Evolutionary conservation across 2,113 vertebrate species (phyloP), one percentile per base, ranked within the genome.

Genomic region (Galbula dea): DNA sequence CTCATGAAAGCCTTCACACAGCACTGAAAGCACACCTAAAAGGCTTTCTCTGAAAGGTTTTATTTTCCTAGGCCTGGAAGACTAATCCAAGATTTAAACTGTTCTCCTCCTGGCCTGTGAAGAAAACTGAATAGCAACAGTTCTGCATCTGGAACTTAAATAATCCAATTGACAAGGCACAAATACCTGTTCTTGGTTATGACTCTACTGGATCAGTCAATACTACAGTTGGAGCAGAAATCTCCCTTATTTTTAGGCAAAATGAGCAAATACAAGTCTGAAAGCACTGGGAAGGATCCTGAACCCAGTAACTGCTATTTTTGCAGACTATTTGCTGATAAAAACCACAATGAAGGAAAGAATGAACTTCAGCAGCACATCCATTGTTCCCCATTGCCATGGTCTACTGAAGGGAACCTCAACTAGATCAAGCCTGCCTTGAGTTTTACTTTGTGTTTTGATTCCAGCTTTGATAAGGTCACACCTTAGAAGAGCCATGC

Each of bases 381-480:
- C 96, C 94, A 96, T 96, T 97, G 96, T 97, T 97, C 76, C 84
- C 81, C 67, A 82, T 2, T 74, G 94, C 94, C 69, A 90, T 89
- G 95, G 93, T 96, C 96, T 97, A 86, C 79, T 95, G 95, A 96
- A 96, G 93, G 94, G 93, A 97, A 95, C 83, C 91, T 94, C 87
- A 96, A 92, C 97, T 95, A 97, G 97, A 98, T 96, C 32, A 49
- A 98, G 97, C 97, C 95, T 97, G 97, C 88, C 94, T 96, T 90
- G 88, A 88, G 88, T 96, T 97, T 88, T 95, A 96, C 96, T 97
- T 88, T 51, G 91, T 95, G 96, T 97, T 97, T 96, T 97, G 97
- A 98, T 98, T 95, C 92, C 96, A 97, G 87, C 48, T 87, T 97
- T 95, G 97, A 98, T 98, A 98, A 97, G 93, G 98, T 97, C 97